Percentiles rank a stretch among this genome's conserved stretches.
These are phyloP conservation scores for Rhinatrema bivittatum DNA, from an alignment of 2,797 vertebrate species.

Conservation along the genomic window DNA sequence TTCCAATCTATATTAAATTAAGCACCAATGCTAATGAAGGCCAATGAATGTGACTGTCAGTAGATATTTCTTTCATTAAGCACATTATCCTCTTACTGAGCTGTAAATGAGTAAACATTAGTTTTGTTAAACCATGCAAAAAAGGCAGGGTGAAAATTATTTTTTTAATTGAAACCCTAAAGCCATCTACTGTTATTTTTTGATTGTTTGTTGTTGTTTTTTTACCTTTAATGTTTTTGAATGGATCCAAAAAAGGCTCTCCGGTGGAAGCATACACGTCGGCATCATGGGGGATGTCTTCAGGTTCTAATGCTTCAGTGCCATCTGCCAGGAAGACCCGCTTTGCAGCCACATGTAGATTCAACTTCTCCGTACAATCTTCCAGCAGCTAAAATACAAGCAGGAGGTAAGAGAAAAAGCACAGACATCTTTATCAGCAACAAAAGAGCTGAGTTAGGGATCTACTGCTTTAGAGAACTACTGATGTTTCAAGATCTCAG, in stretches of 20 bases:
- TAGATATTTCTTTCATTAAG: slow-evolving; percentile 78
- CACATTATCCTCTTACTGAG: slow-evolving; percentile 76
- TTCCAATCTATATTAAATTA: slow-evolving; percentile 81
- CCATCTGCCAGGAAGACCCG: slow-evolving; percentile 50
- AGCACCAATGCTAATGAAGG: slow-evolving; percentile 74
- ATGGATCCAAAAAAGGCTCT: slow-evolving; percentile 44
- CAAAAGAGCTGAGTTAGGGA: too few species aligned
- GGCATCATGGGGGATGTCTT: slow-evolving; percentile 42
- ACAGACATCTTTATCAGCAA: not conserved
- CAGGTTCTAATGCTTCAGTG: slow-evolving; percentile 36
- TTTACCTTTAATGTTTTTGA: slow-evolving; percentile 50
- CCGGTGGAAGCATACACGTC: slow-evolving; percentile 44
- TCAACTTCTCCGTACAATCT: slow-evolving; percentile 41
- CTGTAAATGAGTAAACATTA: slow-evolving; percentile 73
- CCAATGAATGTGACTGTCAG: slow-evolving; percentile 76
- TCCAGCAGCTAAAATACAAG: slow-evolving; percentile 39
- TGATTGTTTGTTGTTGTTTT: slow-evolving; percentile 7
- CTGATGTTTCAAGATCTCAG: too few species aligned
- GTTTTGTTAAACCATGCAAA: slow-evolving; percentile 69
- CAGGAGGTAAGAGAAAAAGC: slow-evolving; percentile 33
- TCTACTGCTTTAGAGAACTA: too few species aligned
- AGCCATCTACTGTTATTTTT: slow-evolving; percentile 33
- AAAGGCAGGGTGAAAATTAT: slow-evolving; percentile 54
- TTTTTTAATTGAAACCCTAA: slow-evolving; percentile 54
- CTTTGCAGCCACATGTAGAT: slow-evolving; percentile 42